These are phyloP conservation scores for Noturus placidus DNA, from an alignment of 2,113 vertebrate genomes.

Conservation along the genomic window DNA sequence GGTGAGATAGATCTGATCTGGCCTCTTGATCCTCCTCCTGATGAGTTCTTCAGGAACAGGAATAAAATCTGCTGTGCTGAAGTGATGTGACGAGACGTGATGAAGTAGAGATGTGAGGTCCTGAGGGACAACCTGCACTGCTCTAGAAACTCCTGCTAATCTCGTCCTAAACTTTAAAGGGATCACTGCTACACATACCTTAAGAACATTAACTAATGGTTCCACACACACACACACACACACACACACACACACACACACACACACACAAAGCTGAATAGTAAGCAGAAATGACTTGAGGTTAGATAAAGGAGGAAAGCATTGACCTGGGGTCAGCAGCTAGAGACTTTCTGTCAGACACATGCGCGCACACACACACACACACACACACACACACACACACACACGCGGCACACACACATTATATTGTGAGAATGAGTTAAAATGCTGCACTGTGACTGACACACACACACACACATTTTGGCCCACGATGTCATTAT, in stretches of 20 bases:
- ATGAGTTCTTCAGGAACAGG: neutral
- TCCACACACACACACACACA: neutral
- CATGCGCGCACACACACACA: neutral
- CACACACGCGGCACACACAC: neutral
- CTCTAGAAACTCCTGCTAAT: neutral
- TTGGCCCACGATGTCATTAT: neutral
- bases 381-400: neutral
- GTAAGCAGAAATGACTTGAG: conserved; percentile 8
- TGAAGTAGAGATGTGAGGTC: neutral
- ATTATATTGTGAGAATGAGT: neutral
- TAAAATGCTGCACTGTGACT: neutral
- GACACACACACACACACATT: neutral
- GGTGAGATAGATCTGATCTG: neutral
- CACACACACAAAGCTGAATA: neutral
- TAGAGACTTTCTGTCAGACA: conserved; percentile 22
- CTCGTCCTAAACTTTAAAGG: neutral
- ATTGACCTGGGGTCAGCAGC: conserved; percentile 23
- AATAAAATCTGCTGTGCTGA: neutral
- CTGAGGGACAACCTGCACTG: neutral
- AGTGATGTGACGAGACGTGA: neutral
- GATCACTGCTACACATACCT: neutral
- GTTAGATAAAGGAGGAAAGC: conserved; percentile 28
- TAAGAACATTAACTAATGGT: neutral
- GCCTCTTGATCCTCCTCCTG: neutral
- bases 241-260: neutral